phyloP scores from a whole-genome alignment of 64 coral and sea anemone genomes.

The Montipora efflorescens region DNA sequence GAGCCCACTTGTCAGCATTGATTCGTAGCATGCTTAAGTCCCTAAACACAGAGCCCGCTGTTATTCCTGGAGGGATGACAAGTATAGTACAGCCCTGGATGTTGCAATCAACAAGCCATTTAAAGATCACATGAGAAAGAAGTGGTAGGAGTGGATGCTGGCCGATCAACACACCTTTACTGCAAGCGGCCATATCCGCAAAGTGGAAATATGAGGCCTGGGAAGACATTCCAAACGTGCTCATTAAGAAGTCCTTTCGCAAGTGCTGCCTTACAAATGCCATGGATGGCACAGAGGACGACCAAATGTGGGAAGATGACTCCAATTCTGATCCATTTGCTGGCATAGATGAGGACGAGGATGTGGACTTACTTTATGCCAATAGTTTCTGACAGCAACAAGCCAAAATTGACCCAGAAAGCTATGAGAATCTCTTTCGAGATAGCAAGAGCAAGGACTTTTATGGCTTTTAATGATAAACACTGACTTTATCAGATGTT shows the following conservation, averaged over 20 bases:
- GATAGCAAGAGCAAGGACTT: constrained; percentile 35
- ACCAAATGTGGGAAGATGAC: constrained; percentile 13
- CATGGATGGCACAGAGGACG: constrained; percentile 59
- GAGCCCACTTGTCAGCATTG: constrained; percentile 35
- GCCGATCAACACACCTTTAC: constrained; percentile 46
- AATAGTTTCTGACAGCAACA: neutral
- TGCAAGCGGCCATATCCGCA: constrained; percentile 22
- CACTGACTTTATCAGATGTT: neutral
- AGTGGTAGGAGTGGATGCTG: constrained; percentile 66
- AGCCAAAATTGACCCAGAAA: constrained; percentile 15
- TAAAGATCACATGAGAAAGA: constrained; percentile 43
- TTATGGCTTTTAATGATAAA: constrained; percentile 26
- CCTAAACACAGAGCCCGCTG: constrained; percentile 38
- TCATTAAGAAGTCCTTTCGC: constrained; percentile 31
- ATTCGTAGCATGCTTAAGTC: neutral
- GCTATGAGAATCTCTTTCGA: constrained; percentile 9
- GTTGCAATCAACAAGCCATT: constrained; percentile 67
- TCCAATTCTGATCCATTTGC: constrained; percentile 2
- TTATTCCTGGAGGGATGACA: constrained; percentile 74
- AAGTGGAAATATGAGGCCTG: constrained; percentile 37
- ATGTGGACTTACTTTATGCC: constrained; percentile 25
- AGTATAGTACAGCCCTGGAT: constrained; percentile 64
- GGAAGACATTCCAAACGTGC: constrained; percentile 37
- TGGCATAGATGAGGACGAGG: constrained; percentile 4
- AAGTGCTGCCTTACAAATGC: constrained; percentile 51